phyloP scores from a whole-genome alignment of 2,113 vertebrate species.

The Oxyura jamaicensis region DNA sequence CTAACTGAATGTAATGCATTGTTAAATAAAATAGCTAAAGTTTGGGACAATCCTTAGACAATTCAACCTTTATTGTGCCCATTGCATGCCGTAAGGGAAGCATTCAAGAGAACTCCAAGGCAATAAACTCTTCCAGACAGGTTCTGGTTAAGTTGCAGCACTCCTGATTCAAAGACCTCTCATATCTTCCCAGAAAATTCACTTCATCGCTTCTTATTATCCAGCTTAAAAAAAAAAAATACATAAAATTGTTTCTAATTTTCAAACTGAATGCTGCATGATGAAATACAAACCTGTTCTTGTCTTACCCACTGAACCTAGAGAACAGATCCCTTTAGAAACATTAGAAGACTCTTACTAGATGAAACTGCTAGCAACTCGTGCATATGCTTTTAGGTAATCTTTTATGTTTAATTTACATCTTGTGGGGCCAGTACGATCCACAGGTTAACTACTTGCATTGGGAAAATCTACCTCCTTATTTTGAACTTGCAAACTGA shows the following conservation, averaged over 20 bases:
- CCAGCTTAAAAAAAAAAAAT: background rate
- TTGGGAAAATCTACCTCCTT: background rate
- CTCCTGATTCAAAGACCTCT: background rate
- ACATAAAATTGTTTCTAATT: background rate
- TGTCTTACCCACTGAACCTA: background rate
- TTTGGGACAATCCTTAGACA: background rate
- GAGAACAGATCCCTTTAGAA: background rate
- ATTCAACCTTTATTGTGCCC: background rate
- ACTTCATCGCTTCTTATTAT: background rate
- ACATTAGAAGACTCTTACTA: background rate
- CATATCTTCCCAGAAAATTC: background rate
- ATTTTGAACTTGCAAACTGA: background rate
- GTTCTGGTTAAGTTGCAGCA: background rate
- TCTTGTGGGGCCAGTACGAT: background rate
- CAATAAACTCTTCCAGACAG: background rate
- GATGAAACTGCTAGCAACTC: background rate
- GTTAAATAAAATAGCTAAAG: background rate
- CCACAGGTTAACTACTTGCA: background rate
- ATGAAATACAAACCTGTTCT: background rate
- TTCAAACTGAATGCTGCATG: background rate
- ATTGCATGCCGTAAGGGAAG: background rate
- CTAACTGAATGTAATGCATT: background rate
- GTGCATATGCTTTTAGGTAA: background rate
- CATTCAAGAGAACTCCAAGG: background rate
- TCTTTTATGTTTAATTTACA: background rate